Evolutionary conservation across 2,888 invertebrate genomes (phyloP), one percentile per base, ranked within the genome.

Genomic region (Smittia aterrima): DNA sequence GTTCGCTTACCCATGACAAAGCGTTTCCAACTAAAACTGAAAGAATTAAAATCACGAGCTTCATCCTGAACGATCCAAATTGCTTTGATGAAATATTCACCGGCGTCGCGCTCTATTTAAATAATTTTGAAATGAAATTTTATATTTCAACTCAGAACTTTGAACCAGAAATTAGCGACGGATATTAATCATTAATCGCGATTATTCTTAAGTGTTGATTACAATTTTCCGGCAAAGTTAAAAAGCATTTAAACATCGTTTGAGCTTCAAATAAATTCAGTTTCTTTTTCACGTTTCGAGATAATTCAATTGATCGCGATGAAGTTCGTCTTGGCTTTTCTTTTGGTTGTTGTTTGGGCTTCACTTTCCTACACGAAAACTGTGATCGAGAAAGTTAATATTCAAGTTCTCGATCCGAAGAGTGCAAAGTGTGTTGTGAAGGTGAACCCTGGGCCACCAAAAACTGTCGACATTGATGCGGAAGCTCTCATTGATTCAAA

Each of bases 391-490:
- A 38, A 47, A 9, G 54, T 53, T 20, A 25, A 70, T 11, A 25
- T 70, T 3, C 25, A 16, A 16, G 27, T 70, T 18, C 11, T 70
- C 0, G 53, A 70, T 1, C 53, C 13, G 7, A 3, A 13, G 0
- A 27, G 7, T 11, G 70, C 25, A 25, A 54, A n/a, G 4, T 70
- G 70, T 13, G 32, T n/a, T 18, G 54, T 70, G 0, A 54, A 70
- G 53, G 24, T 70, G n/a, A 20, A 25, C 11, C 16, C 11, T 11
- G 54, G 53, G 1, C 22, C 20, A 27, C 70, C 53, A 11, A 27
- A 16, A 16, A n/a, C 70, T 9, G 27, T 70, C 20, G 54, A 70
- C 47, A n/a, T 53, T 11, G 53, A 70, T 54, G 54, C 25, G 1
- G 47, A 70, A 25, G 16, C 54, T 7, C 7, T 18, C 24, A 18